phyloP scores from a whole-genome alignment of 2,888 invertebrate species.

The Plagiodera versicolora region DNA sequence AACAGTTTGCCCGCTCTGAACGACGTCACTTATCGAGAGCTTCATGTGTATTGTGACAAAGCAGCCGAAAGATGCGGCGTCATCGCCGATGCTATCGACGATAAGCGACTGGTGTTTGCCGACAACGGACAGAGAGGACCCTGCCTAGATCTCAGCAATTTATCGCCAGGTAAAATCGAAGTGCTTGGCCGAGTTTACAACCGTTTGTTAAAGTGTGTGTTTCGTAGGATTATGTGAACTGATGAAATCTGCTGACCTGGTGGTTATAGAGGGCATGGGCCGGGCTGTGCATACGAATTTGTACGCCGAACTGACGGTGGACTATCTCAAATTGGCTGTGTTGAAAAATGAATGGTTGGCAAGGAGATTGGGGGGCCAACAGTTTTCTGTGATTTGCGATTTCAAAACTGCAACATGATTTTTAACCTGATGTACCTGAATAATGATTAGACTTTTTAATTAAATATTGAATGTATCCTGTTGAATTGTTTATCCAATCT shows the following conservation, averaged over 20 bases:
- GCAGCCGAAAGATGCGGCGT: conserved; percentile 72
- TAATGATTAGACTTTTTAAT: neutral
- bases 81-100: conserved; percentile 68
- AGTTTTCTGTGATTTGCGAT: conserved; percentile 91
- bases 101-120: conserved; percentile 73
- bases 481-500: too few relatives aligned
- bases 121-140: conserved; percentile 95
- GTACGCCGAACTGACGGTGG: conserved; percentile 84
- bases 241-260: conserved; percentile 83
- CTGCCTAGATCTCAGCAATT: conserved; percentile 85
- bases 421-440: conserved; percentile 28
- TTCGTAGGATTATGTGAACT: conserved; percentile 71
- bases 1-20: conserved; percentile 93
- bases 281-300: conserved; percentile 94
- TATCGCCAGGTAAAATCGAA: conserved; percentile 66
- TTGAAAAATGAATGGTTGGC: conserved; percentile 96
- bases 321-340: conserved; percentile 89
- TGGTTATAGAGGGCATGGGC: conserved; percentile 97
- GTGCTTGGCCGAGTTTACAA: too few relatives aligned
- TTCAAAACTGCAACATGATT: conserved; percentile 60
- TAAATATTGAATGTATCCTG: neutral
- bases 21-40: conserved; percentile 89
- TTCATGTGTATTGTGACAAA: conserved; percentile 71
- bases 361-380: conserved; percentile 82
- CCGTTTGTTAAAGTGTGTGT: too few relatives aligned